phyloP scores from a whole-genome alignment of 2,797 vertebrate genomes.

The Sylvia borin region DNA sequence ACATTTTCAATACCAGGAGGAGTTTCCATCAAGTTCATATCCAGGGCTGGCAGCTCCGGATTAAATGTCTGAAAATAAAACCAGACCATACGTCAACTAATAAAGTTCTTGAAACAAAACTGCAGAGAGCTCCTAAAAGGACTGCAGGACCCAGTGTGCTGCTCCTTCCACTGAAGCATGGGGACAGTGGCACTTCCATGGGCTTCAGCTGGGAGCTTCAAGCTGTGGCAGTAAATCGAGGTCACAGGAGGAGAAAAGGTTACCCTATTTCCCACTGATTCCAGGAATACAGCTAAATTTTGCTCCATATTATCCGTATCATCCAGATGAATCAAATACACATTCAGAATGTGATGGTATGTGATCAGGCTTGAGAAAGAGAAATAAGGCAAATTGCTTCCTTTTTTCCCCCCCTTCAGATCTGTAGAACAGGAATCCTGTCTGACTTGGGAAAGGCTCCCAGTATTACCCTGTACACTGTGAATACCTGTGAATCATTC shows the following conservation, averaged over 20 bases:
- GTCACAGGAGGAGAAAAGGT: background rate
- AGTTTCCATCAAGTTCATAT: slow-evolving; percentile 40
- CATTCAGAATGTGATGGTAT: background rate
- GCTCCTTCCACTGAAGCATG: background rate
- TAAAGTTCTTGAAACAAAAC: background rate
- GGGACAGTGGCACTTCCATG: background rate
- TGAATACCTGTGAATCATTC: background rate
- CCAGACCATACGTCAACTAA: background rate
- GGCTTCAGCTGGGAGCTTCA: background rate
- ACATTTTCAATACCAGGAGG: slow-evolving; percentile 55
- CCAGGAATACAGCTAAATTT: too few relatives aligned
- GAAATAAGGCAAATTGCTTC: background rate
- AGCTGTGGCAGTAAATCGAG: background rate
- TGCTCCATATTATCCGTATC: too few relatives aligned
- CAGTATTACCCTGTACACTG: background rate
- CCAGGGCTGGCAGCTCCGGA: slow-evolving; percentile 62
- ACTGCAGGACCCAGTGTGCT: background rate
- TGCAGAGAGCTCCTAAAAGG: background rate
- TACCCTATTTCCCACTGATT: background rate
- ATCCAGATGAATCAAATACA: too few relatives aligned
- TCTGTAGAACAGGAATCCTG: background rate
- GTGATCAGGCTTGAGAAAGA: background rate
- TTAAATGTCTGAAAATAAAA: slow-evolving; percentile 60
- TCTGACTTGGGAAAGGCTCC: background rate
- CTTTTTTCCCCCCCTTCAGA: rapidly evolving